Percentiles rank a stretch among this genome's conserved stretches.
phyloP scores from a whole-genome alignment of 2,888 invertebrate genomes.

The Synanthedon tipuliformis region DNA sequence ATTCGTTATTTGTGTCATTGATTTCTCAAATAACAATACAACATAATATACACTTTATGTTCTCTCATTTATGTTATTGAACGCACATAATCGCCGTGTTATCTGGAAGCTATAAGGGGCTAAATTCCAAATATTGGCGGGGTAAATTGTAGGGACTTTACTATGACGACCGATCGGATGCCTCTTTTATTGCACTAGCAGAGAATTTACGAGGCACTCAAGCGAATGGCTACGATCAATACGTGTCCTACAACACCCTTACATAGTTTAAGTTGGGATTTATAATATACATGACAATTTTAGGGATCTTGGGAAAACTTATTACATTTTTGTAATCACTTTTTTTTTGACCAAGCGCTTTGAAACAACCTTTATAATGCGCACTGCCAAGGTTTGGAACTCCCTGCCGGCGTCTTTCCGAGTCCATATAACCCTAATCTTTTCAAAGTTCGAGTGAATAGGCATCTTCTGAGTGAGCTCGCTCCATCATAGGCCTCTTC shows the following conservation, averaged over 20 bases:
- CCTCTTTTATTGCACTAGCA: slow-evolving; percentile 6
- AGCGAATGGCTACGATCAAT: slow-evolving; percentile 4
- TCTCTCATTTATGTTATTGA: not conserved
- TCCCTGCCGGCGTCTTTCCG: too few relatives aligned
- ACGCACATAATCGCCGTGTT: not conserved
- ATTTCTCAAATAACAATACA: too few relatives aligned
- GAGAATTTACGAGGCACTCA: slow-evolving; percentile 5
- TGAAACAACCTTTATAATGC: too few relatives aligned
- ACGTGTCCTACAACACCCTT: slow-evolving; percentile 1
- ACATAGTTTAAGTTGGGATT: slow-evolving; percentile 4
- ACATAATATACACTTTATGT: too few relatives aligned
- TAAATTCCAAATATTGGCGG: not conserved
- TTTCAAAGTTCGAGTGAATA: too few relatives aligned
- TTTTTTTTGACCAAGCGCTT: too few relatives aligned
- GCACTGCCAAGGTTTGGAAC: too few relatives aligned
- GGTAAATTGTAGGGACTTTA: not conserved
- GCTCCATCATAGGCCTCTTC: too few relatives aligned
- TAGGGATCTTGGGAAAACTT: not conserved
- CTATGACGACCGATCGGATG: slow-evolving; percentile 4
- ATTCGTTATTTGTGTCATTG: too few relatives aligned
- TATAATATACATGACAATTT: not conserved
- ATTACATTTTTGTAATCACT: too few relatives aligned
- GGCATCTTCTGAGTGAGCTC: too few relatives aligned
- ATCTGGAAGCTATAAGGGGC: not conserved
- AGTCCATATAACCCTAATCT: too few relatives aligned